Conservation (phyloP, 2,797 vertebrate genomes). For the Hydrolagus colliei region DNA sequence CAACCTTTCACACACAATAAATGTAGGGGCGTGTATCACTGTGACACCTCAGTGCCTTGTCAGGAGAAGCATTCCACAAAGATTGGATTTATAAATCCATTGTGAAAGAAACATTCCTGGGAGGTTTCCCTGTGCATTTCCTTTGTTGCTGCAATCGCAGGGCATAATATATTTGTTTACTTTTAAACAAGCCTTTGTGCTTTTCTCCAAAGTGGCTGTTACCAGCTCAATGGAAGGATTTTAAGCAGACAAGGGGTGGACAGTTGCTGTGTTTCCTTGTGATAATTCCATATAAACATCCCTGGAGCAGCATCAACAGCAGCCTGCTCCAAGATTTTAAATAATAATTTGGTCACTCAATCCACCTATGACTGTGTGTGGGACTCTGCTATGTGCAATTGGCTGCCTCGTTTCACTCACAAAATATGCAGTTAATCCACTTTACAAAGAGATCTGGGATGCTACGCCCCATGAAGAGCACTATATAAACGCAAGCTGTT, state of each 20-base stretch:
- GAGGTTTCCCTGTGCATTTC: not conserved
- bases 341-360: too few relatives aligned
- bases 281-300: not conserved
- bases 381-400: too few relatives aligned
- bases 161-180: not conserved
- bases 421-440: too few relatives aligned
- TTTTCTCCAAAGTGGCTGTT: not conserved
- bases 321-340: not conserved
- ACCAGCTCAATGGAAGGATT: not conserved
- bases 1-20: not conserved
- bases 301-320: not conserved
- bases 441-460: too few relatives aligned
- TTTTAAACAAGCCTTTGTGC: not conserved
- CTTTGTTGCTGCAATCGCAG: not conserved
- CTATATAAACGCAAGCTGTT: too few relatives aligned
- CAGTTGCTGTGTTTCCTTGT: too few relatives aligned
- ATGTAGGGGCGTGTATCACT: not conserved
- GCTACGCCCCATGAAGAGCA: too few relatives aligned
- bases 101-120: not conserved
- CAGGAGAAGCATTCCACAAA: not conserved
- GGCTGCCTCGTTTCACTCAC: too few relatives aligned
- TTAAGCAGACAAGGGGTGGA: not conserved
- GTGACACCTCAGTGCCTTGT: not conserved
- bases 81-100: not conserved
- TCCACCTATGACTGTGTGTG: too few relatives aligned